Conservation (phyloP, 1,140 invertebrate species). For the Orchestia grillus region DNA sequence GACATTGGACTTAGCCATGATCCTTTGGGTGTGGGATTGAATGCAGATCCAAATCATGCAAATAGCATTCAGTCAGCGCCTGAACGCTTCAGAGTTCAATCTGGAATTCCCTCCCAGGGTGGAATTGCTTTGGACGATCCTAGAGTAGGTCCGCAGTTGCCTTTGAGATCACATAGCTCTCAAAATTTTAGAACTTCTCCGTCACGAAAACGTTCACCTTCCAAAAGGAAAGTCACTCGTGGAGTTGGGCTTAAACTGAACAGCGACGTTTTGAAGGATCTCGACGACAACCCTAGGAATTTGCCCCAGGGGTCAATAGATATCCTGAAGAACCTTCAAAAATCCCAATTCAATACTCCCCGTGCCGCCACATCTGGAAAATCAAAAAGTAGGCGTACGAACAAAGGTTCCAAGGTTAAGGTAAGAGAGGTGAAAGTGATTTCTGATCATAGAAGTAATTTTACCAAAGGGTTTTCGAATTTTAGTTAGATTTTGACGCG, state of each 20-base stretch:
- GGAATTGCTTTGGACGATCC: neutral
- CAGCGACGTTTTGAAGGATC: neutral
- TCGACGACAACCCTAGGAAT: neutral
- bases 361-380: neutral
- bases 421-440: neutral
- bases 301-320: neutral
- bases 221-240: neutral
- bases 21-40: neutral
- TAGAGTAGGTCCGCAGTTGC: neutral
- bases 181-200: neutral
- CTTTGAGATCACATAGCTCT: neutral
- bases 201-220: neutral
- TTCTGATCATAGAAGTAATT: neutral
- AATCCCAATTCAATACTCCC: neutral
- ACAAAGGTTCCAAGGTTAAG: neutral
- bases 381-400: neutral
- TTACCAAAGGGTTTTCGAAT: slow-evolving; percentile 7
- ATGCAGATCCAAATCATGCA: neutral
- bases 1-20: too few relatives aligned
- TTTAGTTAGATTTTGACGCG: neutral
- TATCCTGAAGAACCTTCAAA: neutral
- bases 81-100: neutral
- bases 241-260: neutral
- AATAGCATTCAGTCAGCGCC: neutral
- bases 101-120: neutral